Evolutionary conservation across 2,113 vertebrate species (phyloP).

Genomic region (Pontoporia blainvillei): DNA sequence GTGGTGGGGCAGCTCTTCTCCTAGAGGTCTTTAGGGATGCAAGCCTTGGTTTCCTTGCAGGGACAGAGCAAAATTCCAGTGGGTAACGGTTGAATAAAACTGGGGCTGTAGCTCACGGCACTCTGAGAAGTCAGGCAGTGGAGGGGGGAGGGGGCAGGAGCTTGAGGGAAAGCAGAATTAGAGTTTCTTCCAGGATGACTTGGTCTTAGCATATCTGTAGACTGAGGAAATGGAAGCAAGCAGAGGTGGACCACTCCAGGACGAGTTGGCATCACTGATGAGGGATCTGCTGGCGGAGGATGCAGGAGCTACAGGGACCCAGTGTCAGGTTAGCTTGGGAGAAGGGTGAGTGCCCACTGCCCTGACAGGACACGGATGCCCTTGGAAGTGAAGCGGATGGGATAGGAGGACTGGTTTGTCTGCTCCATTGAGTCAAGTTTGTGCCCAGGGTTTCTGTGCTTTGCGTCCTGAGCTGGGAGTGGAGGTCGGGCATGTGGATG

Average conservation of each 20-base stretch:
- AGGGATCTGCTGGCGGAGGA: background rate
- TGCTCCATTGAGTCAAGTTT: too few species aligned
- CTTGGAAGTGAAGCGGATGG: too few species aligned
- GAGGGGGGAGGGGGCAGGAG: fast-evolving
- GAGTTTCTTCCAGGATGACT: background rate
- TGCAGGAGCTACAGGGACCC: fast-evolving
- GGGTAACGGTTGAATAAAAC: background rate
- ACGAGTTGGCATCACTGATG: too few species aligned
- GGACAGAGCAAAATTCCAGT: fast-evolving
- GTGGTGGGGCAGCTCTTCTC: background rate
- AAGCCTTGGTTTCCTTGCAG: background rate
- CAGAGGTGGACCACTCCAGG: background rate
- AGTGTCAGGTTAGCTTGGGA: background rate
- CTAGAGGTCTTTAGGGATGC: background rate
- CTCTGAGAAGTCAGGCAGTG: background rate
- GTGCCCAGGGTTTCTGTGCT: too few species aligned
- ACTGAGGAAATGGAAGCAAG: background rate
- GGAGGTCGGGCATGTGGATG: background rate
- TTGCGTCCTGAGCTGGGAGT: background rate
- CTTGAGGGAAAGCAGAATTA: background rate
- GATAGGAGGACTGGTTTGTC: fast-evolving
- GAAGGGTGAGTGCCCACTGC: fast-evolving
- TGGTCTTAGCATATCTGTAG: background rate
- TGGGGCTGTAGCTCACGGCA: background rate
- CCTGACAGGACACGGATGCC: fast-evolving